Conservation (phyloP, 2,113 vertebrate species). For the Egretta garzetta region DNA sequence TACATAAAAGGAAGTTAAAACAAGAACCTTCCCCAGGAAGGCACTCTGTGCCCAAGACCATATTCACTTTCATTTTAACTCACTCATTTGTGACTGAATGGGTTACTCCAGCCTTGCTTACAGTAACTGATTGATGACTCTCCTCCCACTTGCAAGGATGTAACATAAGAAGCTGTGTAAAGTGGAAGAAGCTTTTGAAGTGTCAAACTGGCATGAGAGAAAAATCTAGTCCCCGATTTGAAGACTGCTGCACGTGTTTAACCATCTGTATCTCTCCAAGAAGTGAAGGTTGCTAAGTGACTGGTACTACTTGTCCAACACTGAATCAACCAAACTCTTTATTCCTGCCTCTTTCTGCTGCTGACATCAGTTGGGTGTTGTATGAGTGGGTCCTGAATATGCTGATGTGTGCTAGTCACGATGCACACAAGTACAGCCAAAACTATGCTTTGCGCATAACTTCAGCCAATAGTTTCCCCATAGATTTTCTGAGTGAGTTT, state of each 20-base stretch:
- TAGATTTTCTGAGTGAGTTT: background rate
- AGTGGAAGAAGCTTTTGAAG: background rate
- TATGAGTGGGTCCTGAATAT: background rate
- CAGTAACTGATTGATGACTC: background rate
- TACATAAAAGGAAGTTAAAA: background rate
- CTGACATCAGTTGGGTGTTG: background rate
- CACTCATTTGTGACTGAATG: background rate
- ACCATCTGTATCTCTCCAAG: background rate
- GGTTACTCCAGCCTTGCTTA: background rate
- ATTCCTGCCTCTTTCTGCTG: background rate
- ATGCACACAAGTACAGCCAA: background rate
- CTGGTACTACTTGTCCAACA: background rate
- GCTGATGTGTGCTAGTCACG: background rate
- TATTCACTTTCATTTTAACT: background rate
- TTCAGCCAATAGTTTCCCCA: background rate
- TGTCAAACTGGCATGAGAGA: background rate
- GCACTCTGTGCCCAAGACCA: background rate
- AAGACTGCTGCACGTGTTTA: conserved; percentile 8
- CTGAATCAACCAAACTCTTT: background rate
- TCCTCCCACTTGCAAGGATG: background rate
- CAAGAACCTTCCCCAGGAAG: background rate
- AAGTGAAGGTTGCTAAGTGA: conserved; percentile 47
- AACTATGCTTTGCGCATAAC: background rate
- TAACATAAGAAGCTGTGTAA: background rate
- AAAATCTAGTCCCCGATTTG: background rate